Evolutionary conservation across 2,888 invertebrate species (phyloP).

Genomic region (Drosophila pseudotakahashii): DNA sequence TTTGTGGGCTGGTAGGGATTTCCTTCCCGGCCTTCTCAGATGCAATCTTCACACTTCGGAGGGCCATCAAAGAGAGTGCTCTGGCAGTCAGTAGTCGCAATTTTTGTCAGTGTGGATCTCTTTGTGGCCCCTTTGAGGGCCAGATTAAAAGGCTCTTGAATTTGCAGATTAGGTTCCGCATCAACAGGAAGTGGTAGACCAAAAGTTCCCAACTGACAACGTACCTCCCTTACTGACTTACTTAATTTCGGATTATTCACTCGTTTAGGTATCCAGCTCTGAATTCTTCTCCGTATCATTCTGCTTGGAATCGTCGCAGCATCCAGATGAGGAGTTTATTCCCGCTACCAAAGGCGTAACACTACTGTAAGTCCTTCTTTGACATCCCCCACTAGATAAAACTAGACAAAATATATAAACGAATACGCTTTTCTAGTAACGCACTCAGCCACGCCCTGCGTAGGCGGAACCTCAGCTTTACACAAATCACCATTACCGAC

Average conservation of each 20-base stretch:
- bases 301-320: constrained; percentile 85
- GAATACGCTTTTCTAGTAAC: constrained; percentile 85
- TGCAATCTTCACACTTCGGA: constrained; percentile 35
- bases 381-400: fast-evolving
- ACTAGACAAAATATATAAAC: background rate
- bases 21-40: background rate
- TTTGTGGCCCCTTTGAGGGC: constrained; percentile 22
- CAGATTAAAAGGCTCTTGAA: constrained; percentile 18
- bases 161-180: constrained; percentile 17
- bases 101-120: constrained; percentile 22
- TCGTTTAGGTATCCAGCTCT: constrained; percentile 88
- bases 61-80: constrained; percentile 33
- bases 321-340: constrained; percentile 87
- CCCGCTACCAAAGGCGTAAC: constrained; percentile 88
- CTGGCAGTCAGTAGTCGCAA: constrained; percentile 2
- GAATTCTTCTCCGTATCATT: constrained; percentile 90
- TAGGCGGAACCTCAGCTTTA: constrained; percentile 86
- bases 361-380: constrained; percentile 86
- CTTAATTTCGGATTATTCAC: background rate
- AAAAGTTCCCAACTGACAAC: background rate
- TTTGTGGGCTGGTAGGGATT: constrained; percentile 13
- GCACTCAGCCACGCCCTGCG: constrained; percentile 88
- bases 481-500: constrained; percentile 83
- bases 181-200: background rate
- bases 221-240: background rate